Evolutionary conservation across 2,797 vertebrate genomes (phyloP).

Genomic region (Enteromius thamalakanensis): DNA sequence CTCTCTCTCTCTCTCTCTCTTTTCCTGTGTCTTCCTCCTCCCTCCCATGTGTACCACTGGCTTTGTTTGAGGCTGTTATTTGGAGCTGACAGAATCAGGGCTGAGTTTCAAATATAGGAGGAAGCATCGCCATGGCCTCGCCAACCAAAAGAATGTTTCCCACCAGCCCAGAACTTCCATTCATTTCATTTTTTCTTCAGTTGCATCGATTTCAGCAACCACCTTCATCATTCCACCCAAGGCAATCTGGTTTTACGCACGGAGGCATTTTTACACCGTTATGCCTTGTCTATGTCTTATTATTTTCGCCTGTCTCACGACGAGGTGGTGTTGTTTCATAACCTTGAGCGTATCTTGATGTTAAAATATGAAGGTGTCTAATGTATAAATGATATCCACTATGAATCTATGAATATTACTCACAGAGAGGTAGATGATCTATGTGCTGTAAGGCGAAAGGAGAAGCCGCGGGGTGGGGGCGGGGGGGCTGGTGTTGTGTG

Average conservation of each 20-base stretch:
- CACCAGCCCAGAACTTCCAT: constrained; percentile 7
- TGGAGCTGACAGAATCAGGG: constrained; percentile 75
- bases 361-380: constrained; percentile 56
- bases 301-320: constrained; percentile 39
- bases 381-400: constrained; percentile 70
- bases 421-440: constrained; percentile 68
- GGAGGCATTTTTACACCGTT: neutral
- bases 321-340: constrained; percentile 48
- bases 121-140: constrained; percentile 46
- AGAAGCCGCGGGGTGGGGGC: constrained; percentile 66
- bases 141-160: constrained; percentile 38
- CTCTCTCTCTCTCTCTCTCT: constrained; percentile 50
- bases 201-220: neutral
- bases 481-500: constrained; percentile 70
- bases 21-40: constrained; percentile 19
- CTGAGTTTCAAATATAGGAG: constrained; percentile 69
- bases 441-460: constrained; percentile 65
- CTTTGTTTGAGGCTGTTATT: constrained; percentile 65
- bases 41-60: constrained; percentile 16
- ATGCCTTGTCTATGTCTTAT: neutral
- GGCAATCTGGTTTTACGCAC: constrained; percentile 18
- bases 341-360: constrained; percentile 59
- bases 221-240: neutral
- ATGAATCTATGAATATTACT: constrained; percentile 70
- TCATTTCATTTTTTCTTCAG: neutral